These are phyloP conservation scores for Rhadina sibilatrix DNA, from an alignment of 2,113 vertebrate genomes.

Conservation along the genomic window DNA sequence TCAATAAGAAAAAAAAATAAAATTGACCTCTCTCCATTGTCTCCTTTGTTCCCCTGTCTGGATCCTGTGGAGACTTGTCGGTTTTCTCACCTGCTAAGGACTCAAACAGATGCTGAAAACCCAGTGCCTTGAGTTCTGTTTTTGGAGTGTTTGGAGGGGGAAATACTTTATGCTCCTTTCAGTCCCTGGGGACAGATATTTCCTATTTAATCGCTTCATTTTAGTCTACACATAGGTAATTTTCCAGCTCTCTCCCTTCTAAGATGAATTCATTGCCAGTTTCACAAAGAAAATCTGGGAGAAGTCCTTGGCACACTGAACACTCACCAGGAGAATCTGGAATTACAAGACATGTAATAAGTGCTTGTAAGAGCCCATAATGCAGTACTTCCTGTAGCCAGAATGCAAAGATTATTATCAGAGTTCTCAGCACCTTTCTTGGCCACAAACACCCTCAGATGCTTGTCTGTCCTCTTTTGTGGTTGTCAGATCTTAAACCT, in stretches of 20 bases:
- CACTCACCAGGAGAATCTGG: neutral
- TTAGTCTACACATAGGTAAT: neutral
- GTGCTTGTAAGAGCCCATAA: neutral
- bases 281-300: neutral
- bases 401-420: neutral
- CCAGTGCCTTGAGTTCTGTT: fast-evolving
- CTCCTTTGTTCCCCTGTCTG: neutral
- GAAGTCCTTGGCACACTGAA: neutral
- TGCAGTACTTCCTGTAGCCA: neutral
- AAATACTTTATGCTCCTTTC: neutral
- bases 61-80: neutral
- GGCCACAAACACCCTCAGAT: neutral
- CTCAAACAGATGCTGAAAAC: neutral
- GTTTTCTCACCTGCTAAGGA: neutral
- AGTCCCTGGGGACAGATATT: neutral
- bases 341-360: neutral
- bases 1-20: neutral
- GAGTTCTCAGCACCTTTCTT: neutral
- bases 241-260: neutral
- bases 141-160: neutral
- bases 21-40: neutral
- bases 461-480: neutral
- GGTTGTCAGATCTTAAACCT: neutral
- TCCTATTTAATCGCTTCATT: neutral
- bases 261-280: neutral